A percentile compares a stretch with the other conserved stretches of the same genome.
These are phyloP conservation scores for Brachypalpus laphriformis DNA, from an alignment of 2,888 invertebrate species.

Conservation along the genomic window DNA sequence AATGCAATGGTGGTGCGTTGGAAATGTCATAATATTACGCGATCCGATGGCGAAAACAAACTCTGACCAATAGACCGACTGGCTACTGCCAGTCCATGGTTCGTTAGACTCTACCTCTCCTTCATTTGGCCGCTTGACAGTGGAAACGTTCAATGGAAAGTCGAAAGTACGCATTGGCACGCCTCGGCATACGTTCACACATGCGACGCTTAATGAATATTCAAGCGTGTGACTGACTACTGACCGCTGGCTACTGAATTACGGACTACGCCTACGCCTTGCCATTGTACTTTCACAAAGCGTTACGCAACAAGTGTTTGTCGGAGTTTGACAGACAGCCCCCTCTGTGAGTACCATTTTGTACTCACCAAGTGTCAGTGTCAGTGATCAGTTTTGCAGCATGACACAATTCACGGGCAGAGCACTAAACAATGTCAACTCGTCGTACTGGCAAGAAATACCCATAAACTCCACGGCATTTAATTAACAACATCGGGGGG, in stretches of 20 bases:
- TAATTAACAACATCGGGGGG: conserved; percentile 64
- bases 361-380: conserved; percentile 50
- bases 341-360: conserved; percentile 40
- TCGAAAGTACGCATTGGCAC: conserved; percentile 51
- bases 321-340: conserved; percentile 32
- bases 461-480: conserved; percentile 39
- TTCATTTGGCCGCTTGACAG: not conserved
- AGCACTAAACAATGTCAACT: conserved; percentile 41
- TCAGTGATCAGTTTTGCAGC: conserved; percentile 1
- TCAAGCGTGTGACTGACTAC: conserved; percentile 45
- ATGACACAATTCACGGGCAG: conserved; percentile 52
- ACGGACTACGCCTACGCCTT: conserved; percentile 62
- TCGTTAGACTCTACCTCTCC: conserved; percentile 40
- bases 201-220: conserved; percentile 57
- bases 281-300: conserved; percentile 35
- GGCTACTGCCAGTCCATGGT: conserved; percentile 38
- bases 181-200: conserved; percentile 60
- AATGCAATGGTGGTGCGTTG: conserved; percentile 14
- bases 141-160: conserved; percentile 38
- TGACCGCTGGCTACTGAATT: conserved; percentile 50
- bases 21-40: conserved; percentile 51
- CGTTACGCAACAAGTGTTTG: conserved; percentile 53
- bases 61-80: conserved; percentile 52
- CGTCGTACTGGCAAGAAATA: conserved; percentile 5
- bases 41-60: not conserved